A percentile compares a stretch with the other conserved stretches of the same genome.
Evolutionary conservation across 2,888 invertebrate genomes (phyloP).

Genomic region (Drosophila leonis): DNA sequence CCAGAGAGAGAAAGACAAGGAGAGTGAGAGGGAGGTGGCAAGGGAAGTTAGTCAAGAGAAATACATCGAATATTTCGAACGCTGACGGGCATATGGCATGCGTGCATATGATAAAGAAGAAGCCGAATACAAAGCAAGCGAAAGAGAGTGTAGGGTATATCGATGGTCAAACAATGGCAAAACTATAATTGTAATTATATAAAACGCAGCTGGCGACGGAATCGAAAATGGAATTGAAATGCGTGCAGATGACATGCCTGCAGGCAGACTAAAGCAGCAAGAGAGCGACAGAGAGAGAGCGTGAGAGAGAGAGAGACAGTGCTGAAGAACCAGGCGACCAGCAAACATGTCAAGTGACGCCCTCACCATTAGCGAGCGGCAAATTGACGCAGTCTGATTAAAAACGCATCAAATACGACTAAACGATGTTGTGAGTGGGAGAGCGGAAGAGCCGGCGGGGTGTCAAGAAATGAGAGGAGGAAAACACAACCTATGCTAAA

Average conservation of each 20-base stretch:
- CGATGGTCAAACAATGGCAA: constrained; percentile 7
- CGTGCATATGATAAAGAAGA: constrained; percentile 10
- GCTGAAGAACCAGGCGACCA: constrained; percentile 20
- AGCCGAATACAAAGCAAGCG: not conserved
- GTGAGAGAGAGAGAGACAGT: not conserved
- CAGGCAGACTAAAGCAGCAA: not conserved
- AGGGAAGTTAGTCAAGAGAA: constrained; percentile 38
- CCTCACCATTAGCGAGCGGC: constrained; percentile 52
- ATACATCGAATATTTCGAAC: constrained; percentile 13
- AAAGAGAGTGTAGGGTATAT: constrained; percentile 5
- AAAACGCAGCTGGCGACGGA: constrained; percentile 43
- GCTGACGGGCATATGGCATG: constrained; percentile 5
- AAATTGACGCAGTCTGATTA: constrained; percentile 74
- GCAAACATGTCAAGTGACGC: constrained; percentile 42
- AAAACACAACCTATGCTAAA: constrained; percentile 68
- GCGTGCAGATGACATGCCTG: constrained; percentile 29
- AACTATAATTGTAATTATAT: constrained; percentile 37
- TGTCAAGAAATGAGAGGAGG: constrained; percentile 33
- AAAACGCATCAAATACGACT: constrained; percentile 71
- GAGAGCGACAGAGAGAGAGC: not conserved
- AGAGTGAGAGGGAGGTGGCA: not conserved
- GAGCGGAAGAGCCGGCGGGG: constrained; percentile 8
- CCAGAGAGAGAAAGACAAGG: not conserved
- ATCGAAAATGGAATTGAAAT: constrained; percentile 34
- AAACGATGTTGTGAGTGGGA: constrained; percentile 32